phyloP scores from a whole-genome alignment of 2,888 invertebrate genomes.

The Chloroclystis v-ata region DNA sequence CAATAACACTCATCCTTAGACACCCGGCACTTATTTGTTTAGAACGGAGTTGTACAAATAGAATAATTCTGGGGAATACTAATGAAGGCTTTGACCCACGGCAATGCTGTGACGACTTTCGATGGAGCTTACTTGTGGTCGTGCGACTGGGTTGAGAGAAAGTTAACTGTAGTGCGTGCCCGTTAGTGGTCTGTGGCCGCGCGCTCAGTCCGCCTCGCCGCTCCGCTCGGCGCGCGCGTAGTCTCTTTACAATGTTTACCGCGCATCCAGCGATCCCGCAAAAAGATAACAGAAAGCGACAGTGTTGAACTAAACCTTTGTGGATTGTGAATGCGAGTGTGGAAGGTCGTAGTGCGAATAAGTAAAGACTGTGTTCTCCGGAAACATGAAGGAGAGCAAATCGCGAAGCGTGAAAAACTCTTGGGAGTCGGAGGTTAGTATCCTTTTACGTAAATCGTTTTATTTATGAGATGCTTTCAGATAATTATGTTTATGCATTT shows the following conservation, averaged over 20 bases:
- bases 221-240: conserved; percentile 26
- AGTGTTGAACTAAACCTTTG: conserved; percentile 51
- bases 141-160: conserved; percentile 64
- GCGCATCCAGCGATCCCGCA: conserved; percentile 41
- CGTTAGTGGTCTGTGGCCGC: conserved; percentile 50
- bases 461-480: not conserved
- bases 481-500: too few species aligned
- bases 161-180: conserved; percentile 77
- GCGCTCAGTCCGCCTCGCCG: conserved; percentile 42
- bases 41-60: not conserved
- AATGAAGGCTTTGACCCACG: conserved; percentile 67
- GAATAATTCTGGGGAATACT: conserved; percentile 36
- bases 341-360: conserved; percentile 42
- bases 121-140: conserved; percentile 65
- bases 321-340: conserved; percentile 38
- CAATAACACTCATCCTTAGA: not conserved
- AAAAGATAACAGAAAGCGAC: conserved; percentile 63
- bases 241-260: conserved; percentile 50
- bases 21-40: not conserved
- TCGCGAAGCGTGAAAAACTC: conserved; percentile 63
- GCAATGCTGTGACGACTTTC: conserved; percentile 63
- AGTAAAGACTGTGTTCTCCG: conserved; percentile 58
- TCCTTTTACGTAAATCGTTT: conserved; percentile 4
- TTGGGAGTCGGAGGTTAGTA: conserved; percentile 72
- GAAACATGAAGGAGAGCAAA: conserved; percentile 71